Evolutionary conservation across 2,888 invertebrate genomes (phyloP), one percentile per base, ranked within the genome.

Genomic region (Orthosia gracilis): DNA sequence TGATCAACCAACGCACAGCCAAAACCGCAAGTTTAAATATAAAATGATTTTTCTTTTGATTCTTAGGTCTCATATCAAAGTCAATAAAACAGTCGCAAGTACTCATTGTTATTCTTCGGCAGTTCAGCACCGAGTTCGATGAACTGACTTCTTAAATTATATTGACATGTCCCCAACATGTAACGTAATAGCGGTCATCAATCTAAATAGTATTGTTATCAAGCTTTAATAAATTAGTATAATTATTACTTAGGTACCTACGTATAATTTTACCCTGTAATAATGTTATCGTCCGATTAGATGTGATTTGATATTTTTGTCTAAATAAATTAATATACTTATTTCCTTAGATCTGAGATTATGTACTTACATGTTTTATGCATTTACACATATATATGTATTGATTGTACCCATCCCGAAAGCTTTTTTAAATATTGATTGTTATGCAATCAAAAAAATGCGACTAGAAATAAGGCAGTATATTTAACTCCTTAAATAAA

Each of bases 221-320:
- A 86, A 86, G 86, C 86, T 86, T 86, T 86, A 85, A 85, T 80
- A 77, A 84, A 82, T 73, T 81, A 85, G 76, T 78, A 31, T 80
- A 82, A 80, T 69, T 83, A 82, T 62, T 78, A 80, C 59, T 68
- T 76, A 82, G 82, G 73, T 49, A 74, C 58, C 70, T 80, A 75
- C 47, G 11, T 73, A 76, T 85, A 83, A 76, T 81, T 83, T 81
- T 78, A 78, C 71, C 84, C 80, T 72, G 49, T 71, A 85, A 68
- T 82, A 76, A 72, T 80, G 49, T 80, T 73, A 67, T 85, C 80
- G 84, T 85, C 85, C 83, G 75, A 70, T 73, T 83, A 83, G 79
- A 73, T 74, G 76, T 75, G 76, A 79, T 78, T 82, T 84, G 61
- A 74, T 66, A 83, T 66, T 71, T 68, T 76, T 76, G 65, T 76